These are phyloP conservation scores for Coregonus ussuriensis DNA, from an alignment of 2,797 vertebrate species.

Conservation along the genomic window DNA sequence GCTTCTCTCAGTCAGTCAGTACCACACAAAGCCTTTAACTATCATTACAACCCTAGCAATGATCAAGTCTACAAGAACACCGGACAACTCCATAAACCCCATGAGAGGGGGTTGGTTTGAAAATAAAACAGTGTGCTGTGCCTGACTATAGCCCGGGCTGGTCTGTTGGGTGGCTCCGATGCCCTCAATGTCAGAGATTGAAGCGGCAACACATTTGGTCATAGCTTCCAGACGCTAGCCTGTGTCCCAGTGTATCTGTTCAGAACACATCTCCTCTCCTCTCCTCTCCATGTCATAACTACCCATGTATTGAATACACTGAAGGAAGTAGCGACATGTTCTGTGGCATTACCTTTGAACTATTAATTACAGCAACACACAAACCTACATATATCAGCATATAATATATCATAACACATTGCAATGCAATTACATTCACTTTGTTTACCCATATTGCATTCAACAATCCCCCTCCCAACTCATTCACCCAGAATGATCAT, in stretches of 20 bases:
- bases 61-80: no score
- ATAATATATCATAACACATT: background rate
- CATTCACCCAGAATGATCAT: background rate
- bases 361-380: constrained; percentile 6
- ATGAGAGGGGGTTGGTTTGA: background rate
- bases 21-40: no score
- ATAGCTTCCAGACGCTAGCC: constrained; percentile 63
- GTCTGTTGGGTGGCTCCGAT: background rate
- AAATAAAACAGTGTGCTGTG: constrained; percentile 28
- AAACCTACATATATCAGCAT: background rate
- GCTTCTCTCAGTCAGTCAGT: no score
- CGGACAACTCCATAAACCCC: no score
- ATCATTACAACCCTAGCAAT: no score
- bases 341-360: background rate
- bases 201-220: constrained; percentile 61
- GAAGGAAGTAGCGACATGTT: background rate
- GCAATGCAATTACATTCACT: background rate
- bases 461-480: background rate
- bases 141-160: background rate
- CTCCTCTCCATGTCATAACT: background rate
- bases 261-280: constrained; percentile 28
- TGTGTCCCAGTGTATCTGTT: constrained; percentile 35
- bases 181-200: constrained; percentile 48
- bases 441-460: background rate
- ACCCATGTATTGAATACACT: background rate